Percentiles rank a stretch among this genome's conserved stretches.
These are phyloP conservation scores for Brachionus paranguensis DNA, from an alignment of 1,140 invertebrate species.

Conservation along the genomic window DNA sequence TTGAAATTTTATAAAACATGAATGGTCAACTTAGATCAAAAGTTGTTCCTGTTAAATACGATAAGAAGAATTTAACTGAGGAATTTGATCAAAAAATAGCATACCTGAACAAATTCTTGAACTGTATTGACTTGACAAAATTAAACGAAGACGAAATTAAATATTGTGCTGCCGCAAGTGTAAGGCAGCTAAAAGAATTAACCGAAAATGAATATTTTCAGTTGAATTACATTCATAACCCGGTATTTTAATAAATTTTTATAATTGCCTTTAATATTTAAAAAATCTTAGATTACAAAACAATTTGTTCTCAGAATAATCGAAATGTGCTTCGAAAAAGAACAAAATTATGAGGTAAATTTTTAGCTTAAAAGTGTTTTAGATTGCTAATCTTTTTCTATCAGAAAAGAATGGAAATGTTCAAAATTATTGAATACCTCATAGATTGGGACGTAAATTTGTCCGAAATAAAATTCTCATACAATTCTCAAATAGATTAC, in stretches of 20 bases:
- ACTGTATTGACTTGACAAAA: background rate
- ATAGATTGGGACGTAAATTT: conserved; percentile 3
- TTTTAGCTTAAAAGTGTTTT: background rate
- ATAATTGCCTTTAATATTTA: background rate
- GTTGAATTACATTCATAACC: background rate
- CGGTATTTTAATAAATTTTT: background rate
- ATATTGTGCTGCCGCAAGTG: background rate
- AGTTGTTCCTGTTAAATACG: background rate
- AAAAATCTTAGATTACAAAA: background rate
- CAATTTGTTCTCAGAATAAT: background rate
- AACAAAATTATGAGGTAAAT: background rate
- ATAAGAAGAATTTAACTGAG: background rate
- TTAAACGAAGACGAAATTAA: background rate
- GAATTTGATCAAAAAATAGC: background rate
- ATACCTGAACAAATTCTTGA: background rate
- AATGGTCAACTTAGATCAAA: conserved; percentile 5
- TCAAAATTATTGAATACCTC: background rate
- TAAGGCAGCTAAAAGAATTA: background rate
- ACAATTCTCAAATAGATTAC: conserved; percentile 7
- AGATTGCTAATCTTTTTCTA: background rate
- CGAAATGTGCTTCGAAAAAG: background rate
- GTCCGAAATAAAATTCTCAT: background rate
- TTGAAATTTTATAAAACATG: background rate
- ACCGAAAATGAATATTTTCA: conserved; percentile 17
- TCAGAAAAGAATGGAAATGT: conserved; percentile 1